Conservation (phyloP, 1,140 invertebrate species). For the Scaptomyza montana region DNA sequence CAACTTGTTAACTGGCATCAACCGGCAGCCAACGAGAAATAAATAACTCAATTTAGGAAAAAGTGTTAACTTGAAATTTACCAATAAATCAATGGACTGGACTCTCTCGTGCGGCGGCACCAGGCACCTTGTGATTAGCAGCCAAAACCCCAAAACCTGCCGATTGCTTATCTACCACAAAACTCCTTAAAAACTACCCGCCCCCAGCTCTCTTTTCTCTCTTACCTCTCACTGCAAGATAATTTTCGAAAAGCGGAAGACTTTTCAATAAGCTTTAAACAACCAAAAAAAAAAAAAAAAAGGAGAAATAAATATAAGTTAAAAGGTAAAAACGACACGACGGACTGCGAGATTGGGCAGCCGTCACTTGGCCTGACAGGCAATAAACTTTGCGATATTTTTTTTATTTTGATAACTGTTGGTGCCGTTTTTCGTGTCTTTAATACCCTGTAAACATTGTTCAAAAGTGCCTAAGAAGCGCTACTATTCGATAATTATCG, state of each 20-base stretch:
- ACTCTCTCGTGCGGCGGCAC: conserved; percentile 8
- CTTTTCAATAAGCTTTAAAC: conserved; percentile 58
- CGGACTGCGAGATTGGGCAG: conserved; percentile 61
- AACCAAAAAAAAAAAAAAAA: conserved; percentile 14
- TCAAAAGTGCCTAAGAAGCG: neutral
- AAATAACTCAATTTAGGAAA: conserved; percentile 78
- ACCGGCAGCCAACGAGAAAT: conserved; percentile 45
- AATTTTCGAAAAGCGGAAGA: conserved; percentile 58
- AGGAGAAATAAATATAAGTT: conserved; percentile 5
- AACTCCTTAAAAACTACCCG: neutral
- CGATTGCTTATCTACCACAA: conserved; percentile 62
- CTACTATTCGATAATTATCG: too few species aligned
- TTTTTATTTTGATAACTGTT: conserved; percentile 13
- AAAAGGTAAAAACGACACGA: conserved; percentile 19
- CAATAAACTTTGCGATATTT: conserved; percentile 67
- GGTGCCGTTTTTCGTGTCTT: conserved; percentile 9
- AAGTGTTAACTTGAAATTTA: conserved; percentile 77
- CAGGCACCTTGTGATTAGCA: conserved; percentile 69
- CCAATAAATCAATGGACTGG: conserved; percentile 68
- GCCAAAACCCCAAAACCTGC: conserved; percentile 30
- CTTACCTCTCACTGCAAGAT: neutral
- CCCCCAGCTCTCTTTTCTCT: neutral
- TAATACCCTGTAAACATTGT: neutral
- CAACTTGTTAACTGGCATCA: conserved; percentile 28
- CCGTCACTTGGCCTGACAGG: conserved; percentile 68